These are phyloP conservation scores for Procapra przewalskii DNA, from an alignment of 2,113 vertebrate genomes.

Conservation along the genomic window DNA sequence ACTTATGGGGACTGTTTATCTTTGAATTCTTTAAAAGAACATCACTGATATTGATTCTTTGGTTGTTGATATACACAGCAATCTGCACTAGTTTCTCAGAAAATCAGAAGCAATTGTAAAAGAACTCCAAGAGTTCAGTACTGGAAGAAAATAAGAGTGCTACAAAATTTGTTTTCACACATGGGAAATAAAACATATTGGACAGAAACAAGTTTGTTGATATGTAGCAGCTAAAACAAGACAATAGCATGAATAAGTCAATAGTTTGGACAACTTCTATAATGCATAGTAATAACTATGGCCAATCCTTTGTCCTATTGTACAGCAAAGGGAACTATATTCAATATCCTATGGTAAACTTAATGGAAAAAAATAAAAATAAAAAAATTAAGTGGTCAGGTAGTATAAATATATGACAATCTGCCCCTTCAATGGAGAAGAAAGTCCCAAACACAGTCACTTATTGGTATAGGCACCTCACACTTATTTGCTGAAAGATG, in stretches of 20 bases:
- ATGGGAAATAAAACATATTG: constrained; percentile 14
- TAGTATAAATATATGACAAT: neutral
- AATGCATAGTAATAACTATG: neutral
- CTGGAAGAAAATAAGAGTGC: constrained; percentile 6
- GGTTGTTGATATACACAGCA: constrained; percentile 57
- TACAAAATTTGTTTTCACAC: constrained; percentile 7
- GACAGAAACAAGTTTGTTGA: neutral
- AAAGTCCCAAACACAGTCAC: neutral
- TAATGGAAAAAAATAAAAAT: neutral
- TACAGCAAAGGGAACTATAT: neutral
- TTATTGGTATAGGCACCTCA: neutral
- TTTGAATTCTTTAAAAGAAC: constrained; percentile 51
- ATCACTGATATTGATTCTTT: constrained; percentile 44
- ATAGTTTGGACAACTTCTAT: neutral
- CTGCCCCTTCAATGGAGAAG: neutral
- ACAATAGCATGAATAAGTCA: neutral
- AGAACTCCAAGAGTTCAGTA: constrained; percentile 13
- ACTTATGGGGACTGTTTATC: constrained; percentile 49
- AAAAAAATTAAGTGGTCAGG: too few relatives aligned
- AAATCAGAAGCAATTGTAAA: constrained; percentile 26
- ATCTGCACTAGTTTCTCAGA: constrained; percentile 45
- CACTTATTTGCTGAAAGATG: neutral
- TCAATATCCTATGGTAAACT: neutral
- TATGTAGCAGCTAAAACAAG: neutral
- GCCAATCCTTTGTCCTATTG: neutral